Base-by-base conservation (phyloP, 2,888 invertebrate genomes). In the Tanytarsus gracilentus region DNA sequence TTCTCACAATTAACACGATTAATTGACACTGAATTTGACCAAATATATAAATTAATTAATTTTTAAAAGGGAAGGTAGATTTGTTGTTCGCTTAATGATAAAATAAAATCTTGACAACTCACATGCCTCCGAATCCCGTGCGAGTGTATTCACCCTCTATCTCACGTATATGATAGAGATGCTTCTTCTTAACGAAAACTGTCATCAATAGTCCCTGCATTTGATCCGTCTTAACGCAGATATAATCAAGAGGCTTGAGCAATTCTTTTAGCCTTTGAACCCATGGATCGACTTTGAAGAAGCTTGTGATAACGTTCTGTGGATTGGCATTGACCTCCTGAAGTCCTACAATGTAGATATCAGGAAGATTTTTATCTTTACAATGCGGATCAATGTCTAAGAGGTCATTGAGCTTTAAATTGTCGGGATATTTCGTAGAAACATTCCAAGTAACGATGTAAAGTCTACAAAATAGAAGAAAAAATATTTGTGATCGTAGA, bases 401-500 rank as follows among this genome's bases (percentile, higher is more conserved):
- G 50, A 92, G 74, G 40, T 82, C 81, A 65, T 81, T 79, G 26
- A 94, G 75, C 65, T 82, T 79, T 21, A 85, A 75, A 70, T 87
- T 84, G 67, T 87, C 84, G 29, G 87, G 86, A 64, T 78, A 78
- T 68, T 81, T 84, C 1, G 88, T 86, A 33, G 89, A 91, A 58
- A 95, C 93, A 78, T 95, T 95, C 84, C 90, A 95, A 40, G 94
- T 94, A 48, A 86, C 82, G 67, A 91, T 79, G 72, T 88, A 89
- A 64, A 92, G 76, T 69, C 86, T 88, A n/a, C n/a, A n/a, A n/a
- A n/a, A n/a, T n/a, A n/a, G n/a, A n/a, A n/a, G n/a, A n/a, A n/a
- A n/a, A n/a, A n/a, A n/a, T n/a, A n/a, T n/a, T n/a, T n/a, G n/a
- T n/a, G n/a, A n/a, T n/a, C n/a, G n/a, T n/a, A 33, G n/a, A 4